Evolutionary conservation across 2,888 invertebrate genomes (phyloP), one percentile per base, ranked within the genome.

Genomic region (Diloba caeruleocephala): DNA sequence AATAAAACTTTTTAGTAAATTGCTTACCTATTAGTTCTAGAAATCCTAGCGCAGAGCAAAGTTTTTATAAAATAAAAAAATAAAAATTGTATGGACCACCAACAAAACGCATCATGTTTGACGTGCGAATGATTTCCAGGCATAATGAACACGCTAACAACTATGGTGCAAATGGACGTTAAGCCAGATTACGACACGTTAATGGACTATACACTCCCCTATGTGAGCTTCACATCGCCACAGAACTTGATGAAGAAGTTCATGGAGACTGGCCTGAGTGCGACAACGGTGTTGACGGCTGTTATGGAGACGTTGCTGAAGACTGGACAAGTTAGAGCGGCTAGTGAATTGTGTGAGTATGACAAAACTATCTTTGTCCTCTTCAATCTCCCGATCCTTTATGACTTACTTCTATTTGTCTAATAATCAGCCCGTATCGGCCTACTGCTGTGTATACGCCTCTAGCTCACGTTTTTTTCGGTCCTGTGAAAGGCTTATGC

Each of bases 121-220:
- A n/a, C n/a, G n/a, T n/a, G n/a, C n/a, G n/a, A n/a, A n/a, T 12
- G 2, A 7, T 21, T 38, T 17, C 5, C 72, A 94, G 94, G 94
- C 23, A 84, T 96, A 56, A 87, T 95, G 67, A 89, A 90, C 23
- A 85, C 94, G 0, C 66, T 96, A 1, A 71, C 87, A 36, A 90
- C 89, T 21, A 95, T 96, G 95, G 68, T 89, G 0, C 71, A 85
- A 1, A 88, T 95, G 78, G 85, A 92, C 0, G 92, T 95, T 0
- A 86, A 85, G 13, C 92, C 95, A 0, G 95, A 96, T 73, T 88
- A 89, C 57, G 94, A 95, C 7, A 96, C 96, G 0, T 78, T 96
- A 37, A 76, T 86, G 19, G 76, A 89, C 0, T 95, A 95, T 69
- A 85, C 95, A 0, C 70, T 96, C 2, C 95, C 95, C 0, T 88